phyloP scores from a whole-genome alignment of 23 tunicate species.

The Aplidium turbinatum region DNA sequence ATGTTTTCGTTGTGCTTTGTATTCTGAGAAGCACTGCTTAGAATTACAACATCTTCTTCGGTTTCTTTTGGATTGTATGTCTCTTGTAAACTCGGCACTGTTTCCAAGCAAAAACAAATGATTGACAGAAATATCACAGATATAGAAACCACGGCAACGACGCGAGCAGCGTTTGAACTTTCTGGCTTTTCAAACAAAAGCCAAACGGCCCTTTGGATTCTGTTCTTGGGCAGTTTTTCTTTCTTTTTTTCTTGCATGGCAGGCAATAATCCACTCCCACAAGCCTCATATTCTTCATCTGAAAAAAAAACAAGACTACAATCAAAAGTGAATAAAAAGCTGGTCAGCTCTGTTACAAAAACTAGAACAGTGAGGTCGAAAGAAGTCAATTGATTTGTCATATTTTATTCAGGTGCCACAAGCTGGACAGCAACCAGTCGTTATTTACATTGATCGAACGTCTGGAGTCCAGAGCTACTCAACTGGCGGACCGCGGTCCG shows the following conservation, averaged over 20 bases:
- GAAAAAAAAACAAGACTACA: not conserved
- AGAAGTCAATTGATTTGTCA: too few species aligned
- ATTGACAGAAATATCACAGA: constrained; percentile 81
- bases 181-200: constrained; percentile 88
- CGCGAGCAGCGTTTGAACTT: constrained; percentile 74
- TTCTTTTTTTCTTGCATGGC: constrained; percentile 35
- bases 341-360: not conserved
- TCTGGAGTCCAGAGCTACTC: too few species aligned
- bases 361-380: too few species aligned
- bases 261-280: constrained; percentile 43
- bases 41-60: constrained; percentile 6
- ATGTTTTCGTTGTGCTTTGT: too few species aligned
- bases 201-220: constrained; percentile 73
- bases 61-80: constrained; percentile 17
- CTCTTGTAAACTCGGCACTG: constrained; percentile 68
- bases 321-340: not conserved
- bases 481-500: too few species aligned
- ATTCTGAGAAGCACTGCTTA: too few species aligned
- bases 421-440: too few species aligned
- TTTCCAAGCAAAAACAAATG: constrained; percentile 89
- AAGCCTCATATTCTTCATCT: constrained; percentile 65
- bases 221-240: constrained; percentile 67
- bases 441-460: too few species aligned
- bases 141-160: constrained; percentile 77
- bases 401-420: too few species aligned